A percentile compares a stretch with the other conserved stretches of the same genome.
These are phyloP conservation scores for Neosalanx taihuensis DNA, from an alignment of 2,797 vertebrate genomes.

Conservation along the genomic window DNA sequence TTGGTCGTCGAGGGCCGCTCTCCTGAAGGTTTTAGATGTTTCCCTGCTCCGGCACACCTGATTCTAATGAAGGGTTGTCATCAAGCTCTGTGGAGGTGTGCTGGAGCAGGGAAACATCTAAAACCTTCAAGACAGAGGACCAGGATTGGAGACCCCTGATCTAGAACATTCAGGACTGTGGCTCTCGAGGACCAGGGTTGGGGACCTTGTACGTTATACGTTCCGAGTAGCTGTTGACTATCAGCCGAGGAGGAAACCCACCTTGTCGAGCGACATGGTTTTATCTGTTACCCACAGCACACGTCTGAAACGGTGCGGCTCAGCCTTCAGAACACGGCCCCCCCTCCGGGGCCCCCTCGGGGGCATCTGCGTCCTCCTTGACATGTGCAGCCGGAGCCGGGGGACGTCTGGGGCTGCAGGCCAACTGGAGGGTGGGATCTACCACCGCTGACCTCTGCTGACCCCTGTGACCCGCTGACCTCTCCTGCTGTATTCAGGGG, in stretches of 20 bases:
- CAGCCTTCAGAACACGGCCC: not conserved
- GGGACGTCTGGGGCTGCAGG: not conserved
- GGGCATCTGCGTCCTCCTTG: not conserved
- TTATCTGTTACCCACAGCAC: conserved; percentile 29
- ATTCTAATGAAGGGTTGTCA: too few relatives aligned
- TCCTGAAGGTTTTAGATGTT: too few relatives aligned
- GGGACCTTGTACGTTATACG: not conserved
- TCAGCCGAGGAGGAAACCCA: not conserved
- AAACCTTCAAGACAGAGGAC: too few relatives aligned
- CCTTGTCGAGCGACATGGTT: not conserved
- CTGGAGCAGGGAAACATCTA: too few relatives aligned
- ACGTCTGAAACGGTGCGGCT: conserved; percentile 2
- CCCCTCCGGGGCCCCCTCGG: too few relatives aligned
- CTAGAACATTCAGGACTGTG: too few relatives aligned
- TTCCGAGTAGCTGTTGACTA: not conserved
- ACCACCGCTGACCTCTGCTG: not conserved
- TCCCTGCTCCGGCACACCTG: too few relatives aligned
- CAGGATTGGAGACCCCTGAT: too few relatives aligned
- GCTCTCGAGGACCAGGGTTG: too few relatives aligned
- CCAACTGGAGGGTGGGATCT: not conserved
- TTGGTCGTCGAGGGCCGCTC: too few relatives aligned
- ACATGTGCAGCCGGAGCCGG: not conserved
- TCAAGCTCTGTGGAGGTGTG: too few relatives aligned
- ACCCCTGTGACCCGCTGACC: conserved; percentile 5
- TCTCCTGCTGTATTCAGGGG: not conserved